Evolutionary conservation across 2,113 vertebrate species (phyloP), one percentile per base, ranked within the genome.

Genomic region (Petrocephalus microphthalmus): DNA sequence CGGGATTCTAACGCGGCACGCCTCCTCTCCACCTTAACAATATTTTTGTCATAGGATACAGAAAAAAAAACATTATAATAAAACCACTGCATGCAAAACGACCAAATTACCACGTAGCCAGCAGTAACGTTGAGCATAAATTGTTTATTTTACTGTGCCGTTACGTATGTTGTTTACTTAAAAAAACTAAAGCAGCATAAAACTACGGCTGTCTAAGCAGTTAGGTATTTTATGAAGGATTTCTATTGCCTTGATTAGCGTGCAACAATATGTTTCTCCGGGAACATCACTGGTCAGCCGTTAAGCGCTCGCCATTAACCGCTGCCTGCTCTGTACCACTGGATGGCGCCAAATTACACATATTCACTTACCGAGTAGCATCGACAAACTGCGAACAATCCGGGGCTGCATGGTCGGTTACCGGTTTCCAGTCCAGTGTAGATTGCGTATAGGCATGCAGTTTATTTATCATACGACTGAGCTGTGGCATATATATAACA

Each of bases 321-420:
- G 57, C n/a, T 67, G 25, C 60, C 60, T 29, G 60, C 10, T 67
- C 11, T n/a, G 1, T 11, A 88, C 90, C 93, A 91, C 90, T 90
- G 91, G 92, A 91, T 84, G 89, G 93, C 82, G 82, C 49, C 82
- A 84, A 84, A 84, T 84, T 84, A 13, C 49, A 84, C 8, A 84
- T 49, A 84, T 51, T 84, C 29, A 74, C 33, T 78, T 78, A 78
- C 15, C 17, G 60, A 37, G 71, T 33, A 74, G 33, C 67, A 37
- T 74, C 67, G 29, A 74, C 29, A 2, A 37, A 74, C 67, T 74
- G 33, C 67, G 15, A 74, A 74, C 67, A 19, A 37, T 37, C 33
- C 25, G 29, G 15, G 33, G 15, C 33, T 37, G 33, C 15, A 37
- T 74, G 29, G 25, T 4, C 13, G 13, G 33, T 7, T 33, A 74